Evolutionary conservation across 1,140 invertebrate genomes (phyloP), one percentile per base, ranked within the genome.

Genomic region (Apis laboriosa): DNA sequence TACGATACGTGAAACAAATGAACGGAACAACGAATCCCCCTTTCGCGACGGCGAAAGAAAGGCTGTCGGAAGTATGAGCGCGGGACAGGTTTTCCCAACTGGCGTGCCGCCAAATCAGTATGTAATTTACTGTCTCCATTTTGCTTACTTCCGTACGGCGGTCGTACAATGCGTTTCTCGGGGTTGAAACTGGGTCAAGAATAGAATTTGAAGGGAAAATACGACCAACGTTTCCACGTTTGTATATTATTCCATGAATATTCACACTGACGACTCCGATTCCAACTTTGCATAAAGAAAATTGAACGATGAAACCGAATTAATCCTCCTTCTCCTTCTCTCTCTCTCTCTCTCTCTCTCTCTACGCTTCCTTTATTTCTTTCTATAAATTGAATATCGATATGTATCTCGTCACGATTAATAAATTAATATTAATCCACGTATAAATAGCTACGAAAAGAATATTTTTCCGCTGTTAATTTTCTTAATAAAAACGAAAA

Each of bases 121-220:
- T 43, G 72, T 81, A 81, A 81, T 81, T 81, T 81, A 81, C 63
- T 64, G 63, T 67, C 79, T 60, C 72, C 55, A 72, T 67, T 67
- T 81, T 60, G 72, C 79, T 81, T 81, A 67, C 72, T 81, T 81
- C 79, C 79, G 79, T 19, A 43, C 34, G 53, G 43, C 49, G n/a
- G 53, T 34, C 43, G 0, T 7, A 80, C 68, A 80, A 80, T 73
- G 70, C 34, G 61, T 81, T 43, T 67, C 63, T 73, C 53, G 17
- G 28, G 2, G 43, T 17, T 34, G 66, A 55, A 83, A 70, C 58
- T 77, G 51, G 80, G 74, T 77, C 80, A 83, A 83, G 74, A 77
- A 77, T 83, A 67, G 49, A 24, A 43, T 43, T 66, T 19, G 61
- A n/a, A 74, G 28, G 60, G 51, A 64, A 74, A 80, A 63, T 43